Evolutionary conservation across 30 jellyfish, hydroid and myxozoan species (phyloP), one percentile per base, ranked within the genome.

Genomic region (Clytia hemisphaerica): DNA sequence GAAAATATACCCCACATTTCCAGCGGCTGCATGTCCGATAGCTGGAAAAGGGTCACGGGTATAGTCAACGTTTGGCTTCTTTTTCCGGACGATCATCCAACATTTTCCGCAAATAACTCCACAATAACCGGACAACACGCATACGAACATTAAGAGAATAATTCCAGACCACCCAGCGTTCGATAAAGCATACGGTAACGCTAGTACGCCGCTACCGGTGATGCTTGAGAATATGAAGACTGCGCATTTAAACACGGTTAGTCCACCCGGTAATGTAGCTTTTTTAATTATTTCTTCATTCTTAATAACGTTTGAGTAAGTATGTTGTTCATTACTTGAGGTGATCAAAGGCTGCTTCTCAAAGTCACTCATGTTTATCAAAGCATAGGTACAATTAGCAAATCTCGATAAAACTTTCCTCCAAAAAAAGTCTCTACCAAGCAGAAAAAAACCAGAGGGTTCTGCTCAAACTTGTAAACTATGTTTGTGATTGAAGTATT

Each of bases 181-280:
- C 2, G 10, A 6, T 2, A 70, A 21, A 19, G 82, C 82, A 46
- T 34, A 46, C 3, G 82, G 82, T 30, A 46, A 9, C 3, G 82
- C 61, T 9, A 70, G 25, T 10, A 70, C 30, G 2, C 82, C 82
- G 34, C 82, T 70, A 25, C 82, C 82, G 6, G 82, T 78, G 66
- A 70, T 70, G 48, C 50, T 78, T 1, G 48, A 78, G 2, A 70
- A 78, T 2, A 70, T 70, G 34, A 70, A 70, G 7, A 70, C 4
- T 3, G 77, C 82, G 64, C 82, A 70, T 45, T 28, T 63, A 7
- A 37, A 6, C 12, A 37, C 54, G 9, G 73, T 63, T 73, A 63
- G 12, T 4, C 77, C 77, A 9, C 15, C 15, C n/a, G 53, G n/a
- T n/a, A 12, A 42, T 42, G 53, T 42, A n/a, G n/a, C n/a, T n/a